Evolutionary conservation across 2,888 invertebrate genomes (phyloP), one percentile per base, ranked within the genome.

Genomic region (Pseudolycoriella hygida): DNA sequence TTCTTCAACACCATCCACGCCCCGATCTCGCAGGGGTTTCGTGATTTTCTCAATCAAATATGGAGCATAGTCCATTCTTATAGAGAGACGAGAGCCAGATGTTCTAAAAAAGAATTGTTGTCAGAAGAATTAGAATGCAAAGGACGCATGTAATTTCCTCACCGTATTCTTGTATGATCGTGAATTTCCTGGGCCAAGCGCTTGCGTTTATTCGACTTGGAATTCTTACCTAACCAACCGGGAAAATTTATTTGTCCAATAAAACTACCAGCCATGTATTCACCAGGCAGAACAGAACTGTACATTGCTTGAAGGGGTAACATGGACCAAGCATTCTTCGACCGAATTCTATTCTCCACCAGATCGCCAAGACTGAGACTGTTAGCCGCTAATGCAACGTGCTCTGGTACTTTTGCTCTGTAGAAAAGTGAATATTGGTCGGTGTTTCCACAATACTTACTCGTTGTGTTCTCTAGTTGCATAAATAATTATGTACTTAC

Each of bases 141-240:
- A 15, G 11, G 15, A 5, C n/a, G 12, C 15, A 4, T 17, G n/a
- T 15, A 18, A 25, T 3, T 54, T 62, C 3, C 20, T 60, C 60
- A 87, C 86, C 77, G 77, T 17, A 84, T 72, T 50, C 86, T 70
- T 47, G 86, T 85, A 56, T 96, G 96, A n/a, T 79, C 72, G 53
- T 85, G 80, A 43, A 94, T 70, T 62, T 92, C 89, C 62, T 84
- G 83, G 11, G 83, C 67, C 41, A 93, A 69, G 17, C 94, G 71
- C 40, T 80, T 76, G 58, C 84, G 77, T 67, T 96, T 97, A 50
- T 67, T 77, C 15, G 73, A 68, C 50, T 77, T 80, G 0, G 97
- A 96, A 68, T 94, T 89, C 66, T 90, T 90, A 1, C 98, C 98
- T 45, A 98, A 76, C 96, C 97, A 98, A 34, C 74, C 69, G 2